Conservation (phyloP, 2,888 invertebrate genomes). For the Marronus borbonicus region DNA sequence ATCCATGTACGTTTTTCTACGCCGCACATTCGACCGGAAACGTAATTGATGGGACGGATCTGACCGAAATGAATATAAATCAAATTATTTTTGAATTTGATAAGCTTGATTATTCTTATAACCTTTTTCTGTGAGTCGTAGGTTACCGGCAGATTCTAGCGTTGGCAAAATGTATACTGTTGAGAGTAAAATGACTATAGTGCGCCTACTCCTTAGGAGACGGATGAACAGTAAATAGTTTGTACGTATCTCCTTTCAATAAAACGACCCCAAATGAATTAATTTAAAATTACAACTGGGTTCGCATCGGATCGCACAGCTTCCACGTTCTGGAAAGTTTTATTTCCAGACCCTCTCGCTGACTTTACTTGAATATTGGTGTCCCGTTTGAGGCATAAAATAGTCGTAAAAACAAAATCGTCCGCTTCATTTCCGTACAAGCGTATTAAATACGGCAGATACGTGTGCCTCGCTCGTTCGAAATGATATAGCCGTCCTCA, state of each 20-base stretch:
- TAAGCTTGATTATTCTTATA: too few species aligned
- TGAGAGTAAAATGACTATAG: too few species aligned
- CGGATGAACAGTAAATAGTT: neutral
- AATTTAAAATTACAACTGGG: constrained; percentile 12
- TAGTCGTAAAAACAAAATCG: constrained; percentile 36
- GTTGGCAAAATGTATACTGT: too few species aligned
- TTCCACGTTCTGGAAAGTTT: constrained; percentile 26
- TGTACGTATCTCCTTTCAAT: neutral
- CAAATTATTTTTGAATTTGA: too few species aligned
- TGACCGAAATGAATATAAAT: too few species aligned
- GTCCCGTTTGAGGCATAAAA: constrained; percentile 36
- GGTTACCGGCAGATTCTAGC: too few species aligned
- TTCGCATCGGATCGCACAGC: neutral
- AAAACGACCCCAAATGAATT: constrained; percentile 8
- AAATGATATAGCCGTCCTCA: too few species aligned
- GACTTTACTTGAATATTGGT: constrained; percentile 23
- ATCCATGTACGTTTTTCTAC: neutral
- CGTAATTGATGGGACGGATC: constrained; percentile 1
- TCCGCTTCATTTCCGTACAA: constrained; percentile 17
- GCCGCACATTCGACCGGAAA: neutral
- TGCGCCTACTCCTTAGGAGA: too few species aligned
- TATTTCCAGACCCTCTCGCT: constrained; percentile 26
- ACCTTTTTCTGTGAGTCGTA: too few species aligned
- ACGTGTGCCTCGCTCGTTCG: neutral
- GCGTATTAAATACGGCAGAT: constrained; percentile 34